Evolutionary conservation across 2,113 vertebrate species (phyloP), one percentile per base, ranked within the genome.

Genomic region (Silurus glanis): DNA sequence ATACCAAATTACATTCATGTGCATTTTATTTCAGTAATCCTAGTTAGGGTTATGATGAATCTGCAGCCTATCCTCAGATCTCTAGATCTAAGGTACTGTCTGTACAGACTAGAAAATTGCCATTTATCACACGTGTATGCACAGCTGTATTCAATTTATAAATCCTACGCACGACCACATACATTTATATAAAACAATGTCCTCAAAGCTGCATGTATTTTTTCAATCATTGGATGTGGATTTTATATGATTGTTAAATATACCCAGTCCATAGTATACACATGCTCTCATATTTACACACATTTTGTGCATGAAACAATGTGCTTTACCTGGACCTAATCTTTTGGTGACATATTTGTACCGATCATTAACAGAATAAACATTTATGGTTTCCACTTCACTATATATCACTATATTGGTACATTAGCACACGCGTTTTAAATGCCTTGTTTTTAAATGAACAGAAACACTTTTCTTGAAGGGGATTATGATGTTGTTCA

Each of bases 1-100:
- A 72, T 82, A 82, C 56, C 55, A 4, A 86, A 66, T 81, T 62
- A 74, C 51, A 80, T 19, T 56, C 55, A 8, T 56, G 7, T 9
- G 13, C 13, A 13, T 8, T 56, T 56, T 1, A 56, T 56, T 56
- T 56, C 13, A 56, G 37, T 37, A 37, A 37, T 28, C 16, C 67
- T 45, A 4, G 28, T 69, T 45, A 47, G 45, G 5, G 45, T 72
- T 4, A 10, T 21, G 14, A 19, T 72, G 17, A 16, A 47, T 49
- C 45, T 21, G 7, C 45, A 72, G 6, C 69, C 45, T 19, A 9
- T 21, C 45, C 45, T 7, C 0, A 72, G 37, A 71, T 17, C 67
- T 21, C 67, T 71, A 7, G 69, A 19, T 21, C 69, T 47, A 49
- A 21, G 69, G 17, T 45, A 21, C 2, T 72, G 69, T 47, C 3